Conservation (phyloP, 2,888 invertebrate genomes). For the Drosophila suboccidentalis region DNA sequence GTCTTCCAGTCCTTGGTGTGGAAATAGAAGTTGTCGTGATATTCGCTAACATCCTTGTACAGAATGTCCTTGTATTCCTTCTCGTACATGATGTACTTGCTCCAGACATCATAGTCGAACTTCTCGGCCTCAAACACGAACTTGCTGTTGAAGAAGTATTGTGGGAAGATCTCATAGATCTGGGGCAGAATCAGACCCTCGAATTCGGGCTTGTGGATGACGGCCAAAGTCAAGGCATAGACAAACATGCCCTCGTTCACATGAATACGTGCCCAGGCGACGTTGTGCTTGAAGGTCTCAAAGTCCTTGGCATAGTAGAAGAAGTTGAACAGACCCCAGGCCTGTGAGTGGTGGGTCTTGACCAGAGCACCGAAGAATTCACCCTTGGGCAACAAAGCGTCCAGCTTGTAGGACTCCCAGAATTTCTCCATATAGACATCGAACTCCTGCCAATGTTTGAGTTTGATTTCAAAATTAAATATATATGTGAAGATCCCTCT, state of each 20-base stretch:
- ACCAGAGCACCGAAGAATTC: constrained; percentile 87
- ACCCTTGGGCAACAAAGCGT: constrained; percentile 87
- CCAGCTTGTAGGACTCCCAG: constrained; percentile 74
- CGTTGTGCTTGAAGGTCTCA: constrained; percentile 89
- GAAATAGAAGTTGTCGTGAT: constrained; percentile 66
- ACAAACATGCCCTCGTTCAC: constrained; percentile 92
- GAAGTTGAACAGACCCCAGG: constrained; percentile 88
- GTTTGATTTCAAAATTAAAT: too few species aligned
- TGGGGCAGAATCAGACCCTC: constrained; percentile 89
- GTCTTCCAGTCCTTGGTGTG: constrained; percentile 81
- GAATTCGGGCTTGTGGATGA: constrained; percentile 89
- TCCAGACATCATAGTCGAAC: constrained; percentile 84
- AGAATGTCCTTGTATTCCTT: constrained; percentile 85
- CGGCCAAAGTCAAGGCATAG: constrained; percentile 89
- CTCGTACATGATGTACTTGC: constrained; percentile 79
- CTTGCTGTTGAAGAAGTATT: constrained; percentile 91
- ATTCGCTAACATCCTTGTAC: constrained; percentile 72
- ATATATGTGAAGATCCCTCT: neutral
- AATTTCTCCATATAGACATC: constrained; percentile 78
- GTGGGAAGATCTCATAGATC: constrained; percentile 92
- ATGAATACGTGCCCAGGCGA: constrained; percentile 89
- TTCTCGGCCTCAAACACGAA: constrained; percentile 89
- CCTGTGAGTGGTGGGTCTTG: constrained; percentile 86
- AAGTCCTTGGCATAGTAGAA: constrained; percentile 90
- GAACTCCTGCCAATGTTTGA: constrained; percentile 53